Evolutionary conservation across 2,797 vertebrate species (phyloP).

Genomic region (Pyrocephalus nanus): DNA sequence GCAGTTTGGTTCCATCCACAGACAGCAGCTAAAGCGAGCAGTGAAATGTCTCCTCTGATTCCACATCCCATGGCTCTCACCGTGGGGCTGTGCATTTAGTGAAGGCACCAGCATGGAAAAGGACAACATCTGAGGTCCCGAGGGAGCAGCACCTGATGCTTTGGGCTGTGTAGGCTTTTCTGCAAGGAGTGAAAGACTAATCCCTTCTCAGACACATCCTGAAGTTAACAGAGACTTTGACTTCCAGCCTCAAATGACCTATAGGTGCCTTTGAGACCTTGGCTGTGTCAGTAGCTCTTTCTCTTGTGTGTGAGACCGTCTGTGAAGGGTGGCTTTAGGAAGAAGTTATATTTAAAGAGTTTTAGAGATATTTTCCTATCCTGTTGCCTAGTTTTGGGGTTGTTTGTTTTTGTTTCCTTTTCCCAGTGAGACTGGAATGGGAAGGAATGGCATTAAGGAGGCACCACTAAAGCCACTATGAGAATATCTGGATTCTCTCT

Average conservation of each 20-base stretch:
- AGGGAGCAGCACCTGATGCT: not conserved
- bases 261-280: not conserved
- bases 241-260: not conserved
- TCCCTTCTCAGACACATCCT: not conserved
- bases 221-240: not conserved
- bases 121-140: not conserved
- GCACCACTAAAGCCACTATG: not conserved
- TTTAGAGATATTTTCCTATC: not conserved
- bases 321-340: not conserved
- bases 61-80: rapidly evolving
- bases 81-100: not conserved
- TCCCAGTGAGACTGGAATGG: not conserved
- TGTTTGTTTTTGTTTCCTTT: not conserved
- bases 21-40: not conserved
- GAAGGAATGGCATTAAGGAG: not conserved
- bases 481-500: not conserved
- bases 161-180: not conserved
- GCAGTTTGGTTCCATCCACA: not conserved
- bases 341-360: not conserved
- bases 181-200: not conserved
- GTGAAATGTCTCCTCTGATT: not conserved
- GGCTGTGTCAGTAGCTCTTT: not conserved
- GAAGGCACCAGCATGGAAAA: not conserved
- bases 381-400: not conserved
- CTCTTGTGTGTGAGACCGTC: not conserved